A percentile compares a stretch with the other conserved stretches of the same genome.
phyloP scores from a whole-genome alignment of 2,888 invertebrate species.

The Masnerella sp. region DNA sequence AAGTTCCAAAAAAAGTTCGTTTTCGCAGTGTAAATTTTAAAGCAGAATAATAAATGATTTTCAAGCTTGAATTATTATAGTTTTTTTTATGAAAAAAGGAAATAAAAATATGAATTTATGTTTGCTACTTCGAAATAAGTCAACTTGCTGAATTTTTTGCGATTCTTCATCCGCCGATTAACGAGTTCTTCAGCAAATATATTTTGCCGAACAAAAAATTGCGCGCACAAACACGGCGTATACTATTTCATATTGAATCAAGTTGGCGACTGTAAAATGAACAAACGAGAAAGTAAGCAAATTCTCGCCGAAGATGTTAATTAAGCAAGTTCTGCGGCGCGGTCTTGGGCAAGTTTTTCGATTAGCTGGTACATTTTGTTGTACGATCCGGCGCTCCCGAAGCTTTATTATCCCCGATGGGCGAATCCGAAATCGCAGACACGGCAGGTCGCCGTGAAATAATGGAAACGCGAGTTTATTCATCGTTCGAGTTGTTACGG shows the following conservation, averaged over 20 bases:
- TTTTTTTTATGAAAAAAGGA: no score
- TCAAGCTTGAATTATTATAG: no score
- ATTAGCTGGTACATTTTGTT: conserved; percentile 76
- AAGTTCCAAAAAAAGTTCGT: no score
- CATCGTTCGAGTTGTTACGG: conserved; percentile 55
- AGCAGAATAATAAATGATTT: no score
- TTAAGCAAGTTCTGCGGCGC: conserved; percentile 74
- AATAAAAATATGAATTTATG: no score
- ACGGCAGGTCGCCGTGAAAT: conserved; percentile 54
- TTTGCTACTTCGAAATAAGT: no score
- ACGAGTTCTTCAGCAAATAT: conserved; percentile 16
- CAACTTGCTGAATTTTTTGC: no score
- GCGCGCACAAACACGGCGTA: conserved; percentile 38
- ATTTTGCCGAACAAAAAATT: conserved; percentile 17
- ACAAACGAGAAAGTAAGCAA: conserved; percentile 70
- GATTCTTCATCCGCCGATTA: neutral
- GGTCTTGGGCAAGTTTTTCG: conserved; percentile 76
- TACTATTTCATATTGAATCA: conserved; percentile 46
- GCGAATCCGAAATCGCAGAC: conserved; percentile 59
- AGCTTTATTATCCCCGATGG: conserved; percentile 59
- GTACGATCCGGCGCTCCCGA: conserved; percentile 66
- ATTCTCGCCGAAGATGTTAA: conserved; percentile 75
- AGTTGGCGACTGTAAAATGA: conserved; percentile 54
- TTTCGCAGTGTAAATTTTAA: no score
- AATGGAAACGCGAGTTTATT: conserved; percentile 59